Percentiles rank a stretch among this genome's conserved stretches.
These are phyloP conservation scores for Odocoileus hemionus DNA, from an alignment of 2,113 vertebrate genomes.

Conservation along the genomic window DNA sequence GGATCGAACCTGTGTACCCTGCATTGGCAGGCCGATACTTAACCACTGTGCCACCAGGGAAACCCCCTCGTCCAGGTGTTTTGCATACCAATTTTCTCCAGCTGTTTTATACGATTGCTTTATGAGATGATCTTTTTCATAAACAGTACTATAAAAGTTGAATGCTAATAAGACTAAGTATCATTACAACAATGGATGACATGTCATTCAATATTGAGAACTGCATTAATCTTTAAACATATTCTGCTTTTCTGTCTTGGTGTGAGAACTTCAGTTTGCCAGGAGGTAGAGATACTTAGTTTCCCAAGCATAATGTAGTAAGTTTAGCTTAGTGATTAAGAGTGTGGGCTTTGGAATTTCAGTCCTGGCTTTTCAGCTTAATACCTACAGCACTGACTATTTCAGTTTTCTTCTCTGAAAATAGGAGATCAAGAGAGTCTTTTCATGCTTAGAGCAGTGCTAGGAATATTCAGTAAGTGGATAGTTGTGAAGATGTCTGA, in stretches of 20 bases:
- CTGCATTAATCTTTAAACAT: not conserved
- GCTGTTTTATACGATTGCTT: not conserved
- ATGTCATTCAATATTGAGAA: not conserved
- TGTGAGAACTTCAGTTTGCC: conserved; percentile 19
- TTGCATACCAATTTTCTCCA: not conserved
- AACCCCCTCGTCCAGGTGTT: not conserved
- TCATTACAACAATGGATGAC: not conserved
- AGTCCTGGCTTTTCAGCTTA: conserved; percentile 19
- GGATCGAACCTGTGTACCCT: not conserved
- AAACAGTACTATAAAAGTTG: conserved; percentile 2
- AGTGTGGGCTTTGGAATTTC: not conserved
- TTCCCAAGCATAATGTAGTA: not conserved
- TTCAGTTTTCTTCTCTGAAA: not conserved
- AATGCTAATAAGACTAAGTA: not conserved
- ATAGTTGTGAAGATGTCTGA: conserved; percentile 7
- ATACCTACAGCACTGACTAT: not conserved
- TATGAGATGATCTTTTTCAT: not conserved
- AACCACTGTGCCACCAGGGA: not conserved
- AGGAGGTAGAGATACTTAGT: not conserved
- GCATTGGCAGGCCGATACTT: not conserved
- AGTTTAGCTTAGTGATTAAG: conserved; percentile 3
- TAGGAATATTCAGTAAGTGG: not conserved
- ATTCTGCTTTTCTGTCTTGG: not conserved
- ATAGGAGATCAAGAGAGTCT: not conserved
- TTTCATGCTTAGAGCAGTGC: not conserved